Evolutionary conservation across 2,797 vertebrate genomes (phyloP), one percentile per base, ranked within the genome.

Genomic region (Pristis pectinata): DNA sequence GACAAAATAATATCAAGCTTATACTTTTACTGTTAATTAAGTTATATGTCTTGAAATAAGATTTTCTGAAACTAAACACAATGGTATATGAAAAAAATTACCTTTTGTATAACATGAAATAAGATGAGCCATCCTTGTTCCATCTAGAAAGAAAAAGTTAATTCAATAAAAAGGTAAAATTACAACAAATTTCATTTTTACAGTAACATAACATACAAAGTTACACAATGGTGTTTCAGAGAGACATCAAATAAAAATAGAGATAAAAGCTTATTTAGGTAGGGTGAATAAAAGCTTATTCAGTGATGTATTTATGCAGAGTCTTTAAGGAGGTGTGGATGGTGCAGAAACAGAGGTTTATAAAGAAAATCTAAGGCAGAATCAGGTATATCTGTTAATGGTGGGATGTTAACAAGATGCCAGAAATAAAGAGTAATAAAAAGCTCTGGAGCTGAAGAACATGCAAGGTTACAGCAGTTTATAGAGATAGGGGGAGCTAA

Each of bases 91-190:
- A n/a, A 56, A 74, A 74, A 82, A 80, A 37, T 64, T 98, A 99
- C 99, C 98, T 98, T 98, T 95, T 99, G 97, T 96, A 99, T 98
- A 95, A 99, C 97, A 95, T 98, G 98, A 94, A 99, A 98, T 95
- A 98, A 96, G 95, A 99, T 96, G 95, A 95, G 95, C 98, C 98
- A 99, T 53, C 97, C 97, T 56, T 99, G 96, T 94, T 98, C 96
- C 97, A 98, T 97, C 99, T 99, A 95, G 94, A 74, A 94, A 53
- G 24, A 61, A 94, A 76, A 94, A 53, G 44, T 74, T 8, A 53
- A 74, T 34, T 94, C 15, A 76, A 30, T 94, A 53, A 74, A 93
- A 49, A 53, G 27, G 30, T 34, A 53, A 13, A 49, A 49, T 67
- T 24, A 67, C 17, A 67, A 67, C 19, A 64, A 64, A 6, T 37